Conservation (phyloP, 2,888 invertebrate genomes). For the Octodonta nipae region DNA sequence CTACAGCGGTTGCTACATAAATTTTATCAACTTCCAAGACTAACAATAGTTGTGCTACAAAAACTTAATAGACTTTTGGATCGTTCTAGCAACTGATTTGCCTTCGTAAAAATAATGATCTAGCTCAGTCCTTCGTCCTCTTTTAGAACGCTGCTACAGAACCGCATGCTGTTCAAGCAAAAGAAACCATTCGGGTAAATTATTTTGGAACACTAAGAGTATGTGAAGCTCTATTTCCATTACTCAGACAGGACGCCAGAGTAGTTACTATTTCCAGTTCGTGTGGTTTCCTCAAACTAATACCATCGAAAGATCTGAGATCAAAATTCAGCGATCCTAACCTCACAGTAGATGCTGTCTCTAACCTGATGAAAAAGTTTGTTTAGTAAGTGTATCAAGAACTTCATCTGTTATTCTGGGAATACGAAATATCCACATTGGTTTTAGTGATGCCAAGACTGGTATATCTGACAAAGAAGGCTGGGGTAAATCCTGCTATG, state of each 20-base stretch:
- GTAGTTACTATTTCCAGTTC: constrained; percentile 67
- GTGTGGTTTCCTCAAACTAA: constrained; percentile 46
- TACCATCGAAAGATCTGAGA: constrained; percentile 45
- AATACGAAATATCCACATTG: background rate
- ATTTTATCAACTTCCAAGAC: no score
- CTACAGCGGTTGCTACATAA: no score
- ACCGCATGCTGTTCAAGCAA: constrained; percentile 53
- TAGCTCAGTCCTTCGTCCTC: no score
- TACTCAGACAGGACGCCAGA: constrained; percentile 53
- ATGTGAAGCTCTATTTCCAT: constrained; percentile 57
- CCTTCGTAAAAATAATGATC: no score
- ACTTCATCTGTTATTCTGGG: no score
- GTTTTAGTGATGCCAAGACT: constrained; percentile 24
- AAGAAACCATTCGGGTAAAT: constrained; percentile 54
- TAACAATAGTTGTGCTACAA: no score
- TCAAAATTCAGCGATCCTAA: constrained; percentile 41
- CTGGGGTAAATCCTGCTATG: constrained; percentile 46
- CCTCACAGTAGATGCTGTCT: constrained; percentile 47
- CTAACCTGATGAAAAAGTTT: constrained; percentile 51
- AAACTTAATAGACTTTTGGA: no score
- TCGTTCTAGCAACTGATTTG: no score
- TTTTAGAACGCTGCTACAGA: constrained; percentile 41
- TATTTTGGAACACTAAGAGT: constrained; percentile 51
- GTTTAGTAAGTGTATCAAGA: constrained; percentile 38
- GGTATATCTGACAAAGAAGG: constrained; percentile 20